Conservation (phyloP, 1,140 invertebrate genomes). For the Drosophila repletoides region DNA sequence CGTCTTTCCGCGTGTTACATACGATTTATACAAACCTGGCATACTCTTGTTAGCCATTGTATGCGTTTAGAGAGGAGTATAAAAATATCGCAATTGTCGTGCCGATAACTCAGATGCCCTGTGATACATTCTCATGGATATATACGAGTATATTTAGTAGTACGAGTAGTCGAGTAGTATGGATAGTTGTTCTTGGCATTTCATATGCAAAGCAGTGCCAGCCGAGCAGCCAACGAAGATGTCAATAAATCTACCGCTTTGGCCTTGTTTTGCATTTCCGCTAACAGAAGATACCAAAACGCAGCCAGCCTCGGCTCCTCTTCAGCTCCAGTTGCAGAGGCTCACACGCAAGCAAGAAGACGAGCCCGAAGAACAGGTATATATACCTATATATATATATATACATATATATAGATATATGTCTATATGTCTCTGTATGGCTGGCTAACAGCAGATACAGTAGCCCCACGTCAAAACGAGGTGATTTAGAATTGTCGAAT, state of each 20-base stretch:
- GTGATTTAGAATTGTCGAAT: constrained; percentile 83
- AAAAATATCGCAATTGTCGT: too few relatives aligned
- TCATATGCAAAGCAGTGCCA: constrained; percentile 72
- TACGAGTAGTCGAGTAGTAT: neutral
- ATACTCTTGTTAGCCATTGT: too few relatives aligned
- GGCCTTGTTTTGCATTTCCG: constrained; percentile 80
- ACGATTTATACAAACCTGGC: too few relatives aligned
- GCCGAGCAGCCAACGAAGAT: constrained; percentile 61
- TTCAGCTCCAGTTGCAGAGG: constrained; percentile 9
- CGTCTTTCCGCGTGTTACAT: too few relatives aligned
- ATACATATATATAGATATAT: too few relatives aligned
- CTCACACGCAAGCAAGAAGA: constrained; percentile 64
- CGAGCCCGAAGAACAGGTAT: too few relatives aligned
- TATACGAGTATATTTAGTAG: constrained; percentile 47
- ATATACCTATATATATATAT: too few relatives aligned
- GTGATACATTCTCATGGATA: constrained; percentile 47
- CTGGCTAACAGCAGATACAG: constrained; percentile 49
- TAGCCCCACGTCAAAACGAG: constrained; percentile 82
- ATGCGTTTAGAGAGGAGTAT: constrained; percentile 35
- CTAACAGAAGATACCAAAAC: constrained; percentile 60
- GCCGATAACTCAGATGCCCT: constrained; percentile 67
- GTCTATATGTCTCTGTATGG: constrained; percentile 12
- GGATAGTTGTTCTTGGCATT: constrained; percentile 40
- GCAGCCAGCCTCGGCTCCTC: constrained; percentile 24
- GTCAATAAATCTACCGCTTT: constrained; percentile 78